Percentiles rank a stretch among this genome's conserved stretches.
Evolutionary conservation across 2,888 invertebrate genomes (phyloP).

Genomic region (Lampropteryx suffumata): DNA sequence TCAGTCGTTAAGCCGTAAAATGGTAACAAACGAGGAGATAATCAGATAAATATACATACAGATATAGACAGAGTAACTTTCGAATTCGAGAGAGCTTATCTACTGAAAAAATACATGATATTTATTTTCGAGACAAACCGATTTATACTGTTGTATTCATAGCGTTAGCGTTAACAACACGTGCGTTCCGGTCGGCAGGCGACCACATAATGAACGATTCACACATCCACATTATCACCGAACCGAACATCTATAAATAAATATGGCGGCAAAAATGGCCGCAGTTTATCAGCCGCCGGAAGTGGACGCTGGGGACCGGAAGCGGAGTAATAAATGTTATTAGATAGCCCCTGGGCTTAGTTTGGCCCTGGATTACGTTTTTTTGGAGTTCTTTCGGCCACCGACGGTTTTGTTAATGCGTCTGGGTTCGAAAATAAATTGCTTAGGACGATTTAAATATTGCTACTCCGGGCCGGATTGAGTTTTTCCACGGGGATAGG

Average conservation of each 20-base stretch:
- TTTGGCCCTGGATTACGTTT: constrained; percentile 66
- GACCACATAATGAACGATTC: constrained; percentile 60
- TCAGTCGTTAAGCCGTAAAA: too few relatives aligned
- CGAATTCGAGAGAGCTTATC: too few relatives aligned
- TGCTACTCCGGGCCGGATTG: constrained; percentile 28
- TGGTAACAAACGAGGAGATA: too few relatives aligned
- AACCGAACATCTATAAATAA: constrained; percentile 78
- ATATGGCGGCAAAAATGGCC: constrained; percentile 82
- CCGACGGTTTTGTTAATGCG: constrained; percentile 76
- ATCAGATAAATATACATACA: too few relatives aligned
- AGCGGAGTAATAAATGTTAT: constrained; percentile 81
- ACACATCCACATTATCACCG: constrained; percentile 71
- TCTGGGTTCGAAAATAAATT: constrained; percentile 77
- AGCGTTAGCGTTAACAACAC: constrained; percentile 13
- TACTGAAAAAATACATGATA: too few relatives aligned
- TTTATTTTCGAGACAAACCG: too few relatives aligned
- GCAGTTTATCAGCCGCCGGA: constrained; percentile 80
- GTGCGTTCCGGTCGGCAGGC: constrained; percentile 42
- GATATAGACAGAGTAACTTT: too few relatives aligned
- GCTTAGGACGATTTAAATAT: constrained; percentile 58
- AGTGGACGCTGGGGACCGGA: constrained; percentile 80
- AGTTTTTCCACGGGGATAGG: constrained; percentile 37
- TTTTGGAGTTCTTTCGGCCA: constrained; percentile 67
- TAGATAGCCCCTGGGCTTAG: constrained; percentile 82
- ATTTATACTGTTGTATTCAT: too few relatives aligned